phyloP scores from a whole-genome alignment of 2,113 vertebrate genomes.

The Dascyllus trimaculatus region DNA sequence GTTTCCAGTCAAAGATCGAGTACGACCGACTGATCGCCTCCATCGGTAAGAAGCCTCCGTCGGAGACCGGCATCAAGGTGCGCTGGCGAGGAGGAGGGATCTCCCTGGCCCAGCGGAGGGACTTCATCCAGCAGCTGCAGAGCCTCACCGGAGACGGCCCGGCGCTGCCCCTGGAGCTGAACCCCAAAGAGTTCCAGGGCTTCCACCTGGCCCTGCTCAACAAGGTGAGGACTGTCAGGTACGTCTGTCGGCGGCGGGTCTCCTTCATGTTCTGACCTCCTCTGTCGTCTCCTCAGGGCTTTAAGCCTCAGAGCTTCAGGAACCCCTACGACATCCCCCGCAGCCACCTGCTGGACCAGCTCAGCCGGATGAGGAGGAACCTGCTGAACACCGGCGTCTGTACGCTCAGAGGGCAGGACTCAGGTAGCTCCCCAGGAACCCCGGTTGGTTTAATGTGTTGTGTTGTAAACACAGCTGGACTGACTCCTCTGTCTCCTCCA shows the following conservation, averaged over 20 bases:
- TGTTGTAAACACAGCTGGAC: too few species aligned
- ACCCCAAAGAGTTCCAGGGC: slow-evolving; percentile 95
- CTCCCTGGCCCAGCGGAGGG: slow-evolving; percentile 90
- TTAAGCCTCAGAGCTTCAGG: slow-evolving; percentile 96
- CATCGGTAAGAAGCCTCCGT: slow-evolving; percentile 91
- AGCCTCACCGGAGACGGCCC: slow-evolving; percentile 90
- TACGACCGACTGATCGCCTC: slow-evolving; percentile 93
- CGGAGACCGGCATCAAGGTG: slow-evolving; percentile 94
- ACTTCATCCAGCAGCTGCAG: slow-evolving; percentile 94
- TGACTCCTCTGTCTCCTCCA: slow-evolving; percentile 66
- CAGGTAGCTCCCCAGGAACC: slow-evolving; percentile 80
- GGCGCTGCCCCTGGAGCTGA: slow-evolving; percentile 89
- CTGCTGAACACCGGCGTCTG: slow-evolving; percentile 91
- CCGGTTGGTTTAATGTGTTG: not conserved
- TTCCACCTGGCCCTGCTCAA: slow-evolving; percentile 95
- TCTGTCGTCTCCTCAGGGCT: slow-evolving; percentile 80
- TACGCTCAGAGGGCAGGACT: slow-evolving; percentile 92
- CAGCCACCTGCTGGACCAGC: slow-evolving; percentile 95
- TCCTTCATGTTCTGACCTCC: too few species aligned
- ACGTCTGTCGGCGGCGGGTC: too few species aligned
- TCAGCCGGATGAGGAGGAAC: slow-evolving; percentile 97
- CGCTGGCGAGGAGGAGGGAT: slow-evolving; percentile 89
- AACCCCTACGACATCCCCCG: slow-evolving; percentile 98
- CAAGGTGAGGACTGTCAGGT: slow-evolving; percentile 80
- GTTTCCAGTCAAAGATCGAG: slow-evolving; percentile 93